Evolutionary conservation across 2,797 vertebrate genomes (phyloP).

Genomic region (Macrochelys suwanniensis): DNA sequence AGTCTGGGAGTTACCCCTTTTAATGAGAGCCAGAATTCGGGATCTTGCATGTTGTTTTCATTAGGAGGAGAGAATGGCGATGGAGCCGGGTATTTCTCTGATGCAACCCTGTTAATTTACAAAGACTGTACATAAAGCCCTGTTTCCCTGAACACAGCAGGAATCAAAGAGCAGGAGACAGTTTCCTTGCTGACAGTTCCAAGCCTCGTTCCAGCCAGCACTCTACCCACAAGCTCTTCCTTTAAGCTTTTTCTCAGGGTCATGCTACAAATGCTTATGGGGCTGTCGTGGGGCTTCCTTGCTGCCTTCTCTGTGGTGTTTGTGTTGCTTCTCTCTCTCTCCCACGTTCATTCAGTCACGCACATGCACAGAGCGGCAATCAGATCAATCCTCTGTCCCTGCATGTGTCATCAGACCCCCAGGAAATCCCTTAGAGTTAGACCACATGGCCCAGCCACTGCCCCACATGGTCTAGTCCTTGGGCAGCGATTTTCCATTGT

Average conservation of each 20-base stretch:
- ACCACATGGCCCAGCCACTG: background rate
- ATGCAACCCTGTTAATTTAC: background rate
- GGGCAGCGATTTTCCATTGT: background rate
- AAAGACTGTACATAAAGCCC: background rate
- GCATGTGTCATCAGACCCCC: background rate
- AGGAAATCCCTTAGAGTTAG: background rate
- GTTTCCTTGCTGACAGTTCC: background rate
- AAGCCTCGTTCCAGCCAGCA: background rate
- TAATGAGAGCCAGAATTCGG: background rate
- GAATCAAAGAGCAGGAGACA: background rate
- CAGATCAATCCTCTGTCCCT: background rate
- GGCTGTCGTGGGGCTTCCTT: background rate
- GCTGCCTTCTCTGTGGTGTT: background rate
- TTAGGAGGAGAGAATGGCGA: background rate
- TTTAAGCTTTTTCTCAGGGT: background rate
- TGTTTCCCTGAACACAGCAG: background rate
- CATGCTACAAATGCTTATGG: background rate
- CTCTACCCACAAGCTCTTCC: background rate
- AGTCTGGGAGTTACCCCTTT: background rate
- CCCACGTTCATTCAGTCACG: too few relatives aligned
- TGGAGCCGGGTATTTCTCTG: background rate
- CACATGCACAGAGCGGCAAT: too few relatives aligned
- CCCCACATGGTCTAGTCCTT: background rate
- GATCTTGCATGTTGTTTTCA: background rate
- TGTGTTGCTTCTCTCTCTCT: background rate